Base-by-base conservation (phyloP, 2,888 invertebrate genomes). In the Drosophila flavopinicola region DNA sequence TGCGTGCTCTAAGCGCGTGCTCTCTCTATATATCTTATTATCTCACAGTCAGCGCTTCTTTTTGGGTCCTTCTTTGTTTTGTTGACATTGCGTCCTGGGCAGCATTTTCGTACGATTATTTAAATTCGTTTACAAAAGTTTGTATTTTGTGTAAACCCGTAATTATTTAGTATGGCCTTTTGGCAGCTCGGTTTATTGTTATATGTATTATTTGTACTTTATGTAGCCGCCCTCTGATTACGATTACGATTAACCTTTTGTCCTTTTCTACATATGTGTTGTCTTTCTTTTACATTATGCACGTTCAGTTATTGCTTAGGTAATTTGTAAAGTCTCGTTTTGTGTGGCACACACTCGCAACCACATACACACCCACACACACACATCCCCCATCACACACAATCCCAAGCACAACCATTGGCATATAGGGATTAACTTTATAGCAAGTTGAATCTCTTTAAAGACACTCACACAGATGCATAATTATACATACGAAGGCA, bases 291-390 rank as follows among this genome's bases (percentile, higher is more conserved):
- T 49, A 35, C 20, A 27, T 65, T 66, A 30, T 58, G 51, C 23
- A 38, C 39, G 51, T 54, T 71, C 47, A 32, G 15, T 59, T 56
- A 53, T 66, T 66, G 54, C 56, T 59, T 60, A 59, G 47, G 20
- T 59, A 42, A 56, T 44, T 58, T 54, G 39, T 54, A 54, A 45
- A 71, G 41, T 56, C 23, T 41, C 25, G 33, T 48, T 30, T 25
- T 11, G 24, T 35, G 10, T 25, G 48, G 33, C 35, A 23, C 23
- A 6, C 53, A 32, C 33, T 7, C 64, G 30, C 44, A 37, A 3
- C 13, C 32, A 42, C 44, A 64, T 20, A 25, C 29, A 29, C 39
- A 44, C 11, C 42, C 38, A 51, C 23, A 20, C n/a, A 9, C 3
- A 11, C 2, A 20, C 20, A 20, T 20, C 20, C 4, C 32, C 23